These are phyloP conservation scores for Mohoua ochrocephala DNA, from an alignment of 2,113 vertebrate genomes.

Conservation along the genomic window DNA sequence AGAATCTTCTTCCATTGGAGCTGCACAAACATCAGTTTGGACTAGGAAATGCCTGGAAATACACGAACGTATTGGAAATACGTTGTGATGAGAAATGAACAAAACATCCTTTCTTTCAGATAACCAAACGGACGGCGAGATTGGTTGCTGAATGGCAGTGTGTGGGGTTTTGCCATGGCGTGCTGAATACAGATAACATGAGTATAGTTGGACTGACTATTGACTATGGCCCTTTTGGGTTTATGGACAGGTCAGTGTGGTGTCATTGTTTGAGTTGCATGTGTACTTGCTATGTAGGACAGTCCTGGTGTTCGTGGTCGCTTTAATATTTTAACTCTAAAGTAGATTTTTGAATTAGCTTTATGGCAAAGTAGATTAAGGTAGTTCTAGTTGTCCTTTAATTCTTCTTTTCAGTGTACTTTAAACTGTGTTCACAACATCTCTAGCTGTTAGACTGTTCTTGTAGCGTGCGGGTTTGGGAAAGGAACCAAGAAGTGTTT, in stretches of 20 bases:
- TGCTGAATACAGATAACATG: constrained; percentile 98
- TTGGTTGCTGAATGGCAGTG: constrained; percentile 96
- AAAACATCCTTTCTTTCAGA: constrained; percentile 52
- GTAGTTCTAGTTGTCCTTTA: neutral
- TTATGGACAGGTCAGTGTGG: constrained; percentile 88
- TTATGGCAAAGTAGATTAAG: neutral
- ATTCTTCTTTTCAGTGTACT: neutral
- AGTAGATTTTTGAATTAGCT: neutral
- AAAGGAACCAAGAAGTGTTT: neutral
- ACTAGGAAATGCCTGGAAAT: neutral
- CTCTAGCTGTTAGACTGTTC: neutral
- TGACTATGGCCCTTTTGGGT: constrained; percentile 95
- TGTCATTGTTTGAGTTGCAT: fast-evolving
- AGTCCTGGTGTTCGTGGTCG: neutral
- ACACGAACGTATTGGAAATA: neutral
- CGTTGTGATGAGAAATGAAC: neutral
- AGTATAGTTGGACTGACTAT: constrained; percentile 92
- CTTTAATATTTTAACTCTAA: neutral
- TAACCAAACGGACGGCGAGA: constrained; percentile 82
- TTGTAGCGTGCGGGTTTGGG: neutral
- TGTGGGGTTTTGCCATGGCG: constrained; percentile 94
- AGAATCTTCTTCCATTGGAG: neutral
- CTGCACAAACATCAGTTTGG: neutral
- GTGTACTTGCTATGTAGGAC: neutral
- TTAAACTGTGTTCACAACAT: neutral